Evolutionary conservation across 2,113 vertebrate species (phyloP).

Genomic region (Pterocles orientalis): DNA sequence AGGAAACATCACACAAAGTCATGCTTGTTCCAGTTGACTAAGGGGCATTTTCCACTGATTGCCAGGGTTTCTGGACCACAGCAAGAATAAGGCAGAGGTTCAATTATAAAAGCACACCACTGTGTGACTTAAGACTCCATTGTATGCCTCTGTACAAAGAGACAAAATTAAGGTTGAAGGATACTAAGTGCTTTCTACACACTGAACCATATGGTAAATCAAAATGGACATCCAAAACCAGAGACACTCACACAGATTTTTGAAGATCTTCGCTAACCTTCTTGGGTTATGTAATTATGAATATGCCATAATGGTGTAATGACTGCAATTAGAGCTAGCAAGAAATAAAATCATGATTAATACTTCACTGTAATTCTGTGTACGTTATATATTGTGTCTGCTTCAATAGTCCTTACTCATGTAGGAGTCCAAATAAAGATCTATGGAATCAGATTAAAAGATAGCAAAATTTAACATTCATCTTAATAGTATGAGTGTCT

Average conservation of each 20-base stretch:
- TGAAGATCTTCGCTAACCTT: conserved; percentile 13
- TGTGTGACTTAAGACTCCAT: background rate
- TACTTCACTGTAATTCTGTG: background rate
- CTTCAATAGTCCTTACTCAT: background rate
- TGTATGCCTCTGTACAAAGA: background rate
- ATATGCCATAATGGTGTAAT: background rate
- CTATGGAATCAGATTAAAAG: background rate
- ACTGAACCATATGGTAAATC: background rate
- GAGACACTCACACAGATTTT: background rate
- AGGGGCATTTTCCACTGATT: background rate
- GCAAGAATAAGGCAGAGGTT: background rate
- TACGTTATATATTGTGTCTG: background rate
- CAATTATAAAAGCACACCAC: background rate
- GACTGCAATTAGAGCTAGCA: background rate
- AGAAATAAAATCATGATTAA: conserved; percentile 24
- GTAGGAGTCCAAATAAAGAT: background rate
- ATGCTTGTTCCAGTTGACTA: background rate
- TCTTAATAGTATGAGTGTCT: background rate
- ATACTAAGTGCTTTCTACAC: background rate
- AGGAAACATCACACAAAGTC: background rate
- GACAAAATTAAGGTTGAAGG: background rate
- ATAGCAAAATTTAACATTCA: background rate
- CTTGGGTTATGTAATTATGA: background rate
- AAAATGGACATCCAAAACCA: background rate
- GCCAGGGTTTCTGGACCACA: background rate